Base-by-base conservation (phyloP, 2,888 invertebrate species). In the Heteropelma amictum region DNA sequence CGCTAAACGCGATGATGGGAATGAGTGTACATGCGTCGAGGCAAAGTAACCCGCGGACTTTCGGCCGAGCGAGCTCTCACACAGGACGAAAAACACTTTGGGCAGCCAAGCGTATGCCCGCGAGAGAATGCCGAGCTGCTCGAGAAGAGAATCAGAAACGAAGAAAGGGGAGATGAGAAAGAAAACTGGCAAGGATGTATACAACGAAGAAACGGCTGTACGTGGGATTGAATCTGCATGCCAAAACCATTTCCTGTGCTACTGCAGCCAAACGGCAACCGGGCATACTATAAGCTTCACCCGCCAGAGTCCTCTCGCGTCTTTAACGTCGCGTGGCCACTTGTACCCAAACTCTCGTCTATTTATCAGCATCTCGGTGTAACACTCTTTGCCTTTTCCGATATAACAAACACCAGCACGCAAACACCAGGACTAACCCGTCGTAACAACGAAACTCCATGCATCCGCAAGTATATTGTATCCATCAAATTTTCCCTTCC, bases 171-270 rank as follows among this genome's bases (percentile, higher is more conserved):
- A 69, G 70, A 64, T 61, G 67, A 68, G 26, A 47, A n/a, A 10
- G 47, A n/a, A 47, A 19, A 45, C 19, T 45, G 45, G n/a, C 2
- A n/a, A n/a, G n/a, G 19, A 30, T 7, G 33, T 47, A 35, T 23
- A 17, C 5, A 14, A 54, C 70, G 72, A 70, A 72, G 33, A 49
- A 33, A 73, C 33, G 71, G 65, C 74, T 75, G 10, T 38, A 58
- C 47, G 76, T 71, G 77, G 81, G 79, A 83, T 84, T 83, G 82
- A 87, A 87, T 87, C 86, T 86, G 85, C 87, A 87, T 87, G 83
- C 84, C 82, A 86, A 86, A 87, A 79, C 85, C 86, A 86, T 83
- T 85, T 86, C 84, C 74, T 74, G 65, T 47, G 70, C 42, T 64
- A 61, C 70, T 49, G 54, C 61, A 51, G 63, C 73, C 73, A 73